Evolutionary conservation across 2,888 invertebrate genomes (phyloP), one percentile per base, ranked within the genome.

Genomic region (Monopis laevigella): DNA sequence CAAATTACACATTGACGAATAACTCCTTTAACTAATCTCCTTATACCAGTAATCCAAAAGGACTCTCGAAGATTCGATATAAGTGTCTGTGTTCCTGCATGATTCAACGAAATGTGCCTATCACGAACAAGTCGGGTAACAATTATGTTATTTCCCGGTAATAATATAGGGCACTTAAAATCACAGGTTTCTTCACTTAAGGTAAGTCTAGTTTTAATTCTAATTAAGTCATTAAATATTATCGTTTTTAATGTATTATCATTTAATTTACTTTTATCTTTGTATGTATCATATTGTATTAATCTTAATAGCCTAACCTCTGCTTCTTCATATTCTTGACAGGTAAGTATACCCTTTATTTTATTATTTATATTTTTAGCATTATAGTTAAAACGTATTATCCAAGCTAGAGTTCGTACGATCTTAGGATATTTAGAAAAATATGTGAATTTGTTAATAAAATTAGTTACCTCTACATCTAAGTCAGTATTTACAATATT

Each of bases 351-450:
- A 3, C 11, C 14, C 10, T 12, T 11, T 14, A 8, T 7, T 2
- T 13, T 39, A 13, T 39, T 24, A 14, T 16, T 18, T 10, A 8
- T 10, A 16, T 16, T 17, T 18, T 16, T 14, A 2, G 8, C 4
- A 10, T 34, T 34, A 5, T 34, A 13, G n/a, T 8, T 26, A 16
- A 41, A 35, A 8, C 41, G 11, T 13, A 43, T 14, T 8, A 39
- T 32, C 42, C 38, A 38, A 7, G 21, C 24, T 14, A 43, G 11
- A 34, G 27, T 43, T 28, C 39, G 19, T 10, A 43, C 39, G 16
- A 39, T 43, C 13, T 39, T 43, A 2, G 32, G 14, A 13, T 39
- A 43, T 10, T 39, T 39, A 11, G 43, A 43, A 28, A 43, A 39
- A 17, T 43, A 39, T 2, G 13, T 21, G 2, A 39, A 13, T 5